Percentiles rank a stretch among this genome's conserved stretches.
Conservation (phyloP, 1,140 invertebrate species). For the Archivesica marissinica region DNA sequence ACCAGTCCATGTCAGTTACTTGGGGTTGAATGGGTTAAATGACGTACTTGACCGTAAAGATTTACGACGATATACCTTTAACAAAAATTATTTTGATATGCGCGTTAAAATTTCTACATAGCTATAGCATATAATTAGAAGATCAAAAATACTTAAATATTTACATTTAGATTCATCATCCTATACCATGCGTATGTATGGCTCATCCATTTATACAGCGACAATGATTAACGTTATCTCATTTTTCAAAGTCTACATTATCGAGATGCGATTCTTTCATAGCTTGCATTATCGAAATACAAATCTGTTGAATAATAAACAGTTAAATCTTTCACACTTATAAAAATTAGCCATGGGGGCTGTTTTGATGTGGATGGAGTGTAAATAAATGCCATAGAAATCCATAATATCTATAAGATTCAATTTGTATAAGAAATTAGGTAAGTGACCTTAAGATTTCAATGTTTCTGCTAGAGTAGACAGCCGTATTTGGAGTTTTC, state of each 20-base stretch:
- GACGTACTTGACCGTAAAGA: neutral
- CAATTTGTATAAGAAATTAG: constrained; percentile 28
- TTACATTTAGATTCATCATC: too few relatives aligned
- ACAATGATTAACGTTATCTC: too few relatives aligned
- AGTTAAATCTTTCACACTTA: constrained; percentile 1
- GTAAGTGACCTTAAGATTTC: neutral
- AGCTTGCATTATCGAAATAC: neutral
- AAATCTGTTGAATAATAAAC: neutral
- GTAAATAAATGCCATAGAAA: constrained; percentile 6
- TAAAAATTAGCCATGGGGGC: neutral
- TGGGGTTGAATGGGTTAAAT: neutral
- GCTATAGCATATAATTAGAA: neutral
- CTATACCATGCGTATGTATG: too few relatives aligned
- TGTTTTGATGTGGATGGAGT: neutral
- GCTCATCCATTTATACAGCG: too few relatives aligned
- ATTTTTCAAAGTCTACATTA: too few relatives aligned
- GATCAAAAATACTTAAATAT: too few relatives aligned
- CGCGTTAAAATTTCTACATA: too few relatives aligned
- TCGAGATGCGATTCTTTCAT: too few relatives aligned
- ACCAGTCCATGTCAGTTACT: too few relatives aligned
- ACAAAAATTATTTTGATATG: neutral
- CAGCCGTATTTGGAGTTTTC: neutral
- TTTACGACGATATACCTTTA: neutral
- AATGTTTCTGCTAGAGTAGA: constrained; percentile 24
- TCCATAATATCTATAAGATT: constrained; percentile 33